These are phyloP conservation scores for Gisinianus flammeolus DNA, from an alignment of 2,888 invertebrate genomes.

Conservation along the genomic window DNA sequence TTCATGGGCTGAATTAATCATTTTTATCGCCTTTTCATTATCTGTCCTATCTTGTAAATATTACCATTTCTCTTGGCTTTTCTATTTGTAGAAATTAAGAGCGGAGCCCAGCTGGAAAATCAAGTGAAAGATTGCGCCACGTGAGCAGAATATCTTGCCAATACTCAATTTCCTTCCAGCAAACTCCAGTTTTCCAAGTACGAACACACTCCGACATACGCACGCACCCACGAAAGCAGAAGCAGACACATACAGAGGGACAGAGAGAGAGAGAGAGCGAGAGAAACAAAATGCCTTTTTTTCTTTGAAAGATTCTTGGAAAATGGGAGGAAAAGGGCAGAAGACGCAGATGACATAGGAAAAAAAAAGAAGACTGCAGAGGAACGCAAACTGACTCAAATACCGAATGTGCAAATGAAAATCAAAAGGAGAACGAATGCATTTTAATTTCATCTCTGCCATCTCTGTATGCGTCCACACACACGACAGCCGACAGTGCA, in stretches of 20 bases:
- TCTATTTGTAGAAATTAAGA: conserved; percentile 36
- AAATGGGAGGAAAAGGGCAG: too few species aligned
- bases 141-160: conserved; percentile 28
- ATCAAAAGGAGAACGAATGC: background rate
- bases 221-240: background rate
- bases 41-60: conserved; percentile 41
- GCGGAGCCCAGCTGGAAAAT: conserved; percentile 32
- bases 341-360: too few species aligned
- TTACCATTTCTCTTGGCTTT: conserved; percentile 30
- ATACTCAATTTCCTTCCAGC: background rate
- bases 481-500: too few species aligned
- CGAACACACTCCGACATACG: background rate
- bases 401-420: too few species aligned
- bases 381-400: too few species aligned
- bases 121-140: conserved; percentile 35
- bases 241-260: background rate
- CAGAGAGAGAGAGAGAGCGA: background rate
- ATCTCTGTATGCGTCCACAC: background rate
- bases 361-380: too few species aligned
- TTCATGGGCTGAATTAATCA: conserved; percentile 54
- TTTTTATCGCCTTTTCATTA: conserved; percentile 58
- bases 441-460: background rate
- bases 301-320: background rate
- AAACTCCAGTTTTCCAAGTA: background rate
- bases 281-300: background rate